These are phyloP conservation scores for Lamellibrachia satsuma DNA, from an alignment of 2,888 invertebrate species.

Conservation along the genomic window DNA sequence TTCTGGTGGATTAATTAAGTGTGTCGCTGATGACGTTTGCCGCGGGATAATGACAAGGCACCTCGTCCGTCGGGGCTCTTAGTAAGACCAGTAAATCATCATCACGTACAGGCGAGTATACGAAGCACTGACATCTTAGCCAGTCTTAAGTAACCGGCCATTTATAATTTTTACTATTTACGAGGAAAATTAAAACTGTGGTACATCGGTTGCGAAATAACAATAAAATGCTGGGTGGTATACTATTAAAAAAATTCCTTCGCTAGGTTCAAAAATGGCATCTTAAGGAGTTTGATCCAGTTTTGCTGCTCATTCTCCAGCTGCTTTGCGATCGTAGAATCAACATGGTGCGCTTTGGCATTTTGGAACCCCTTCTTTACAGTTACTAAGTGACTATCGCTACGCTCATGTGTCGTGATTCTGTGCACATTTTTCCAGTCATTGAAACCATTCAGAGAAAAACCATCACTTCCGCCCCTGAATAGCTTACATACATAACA, in stretches of 20 bases:
- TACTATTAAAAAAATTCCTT: not conserved
- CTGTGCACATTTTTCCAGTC: too few relatives aligned
- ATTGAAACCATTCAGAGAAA: too few relatives aligned
- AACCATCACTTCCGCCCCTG: too few relatives aligned
- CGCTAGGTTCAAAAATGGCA: not conserved
- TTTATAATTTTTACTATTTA: not conserved
- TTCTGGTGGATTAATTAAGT: not conserved
- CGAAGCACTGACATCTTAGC: not conserved
- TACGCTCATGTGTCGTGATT: too few relatives aligned
- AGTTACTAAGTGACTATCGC: too few relatives aligned
- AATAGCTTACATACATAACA: too few relatives aligned
- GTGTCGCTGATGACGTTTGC: not conserved
- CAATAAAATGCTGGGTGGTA: not conserved
- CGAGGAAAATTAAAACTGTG: not conserved
- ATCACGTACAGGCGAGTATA: not conserved
- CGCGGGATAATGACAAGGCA: not conserved
- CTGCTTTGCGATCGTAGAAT: too few relatives aligned
- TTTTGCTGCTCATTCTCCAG: too few relatives aligned
- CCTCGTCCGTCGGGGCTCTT: not conserved
- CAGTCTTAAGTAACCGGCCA: not conserved
- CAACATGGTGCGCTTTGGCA: too few relatives aligned
- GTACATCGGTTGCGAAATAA: not conserved
- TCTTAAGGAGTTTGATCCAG: not conserved
- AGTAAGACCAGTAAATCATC: not conserved
- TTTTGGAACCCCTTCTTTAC: too few relatives aligned